Conservation (phyloP, 2,113 vertebrate genomes). For the Zosterops borbonicus region DNA sequence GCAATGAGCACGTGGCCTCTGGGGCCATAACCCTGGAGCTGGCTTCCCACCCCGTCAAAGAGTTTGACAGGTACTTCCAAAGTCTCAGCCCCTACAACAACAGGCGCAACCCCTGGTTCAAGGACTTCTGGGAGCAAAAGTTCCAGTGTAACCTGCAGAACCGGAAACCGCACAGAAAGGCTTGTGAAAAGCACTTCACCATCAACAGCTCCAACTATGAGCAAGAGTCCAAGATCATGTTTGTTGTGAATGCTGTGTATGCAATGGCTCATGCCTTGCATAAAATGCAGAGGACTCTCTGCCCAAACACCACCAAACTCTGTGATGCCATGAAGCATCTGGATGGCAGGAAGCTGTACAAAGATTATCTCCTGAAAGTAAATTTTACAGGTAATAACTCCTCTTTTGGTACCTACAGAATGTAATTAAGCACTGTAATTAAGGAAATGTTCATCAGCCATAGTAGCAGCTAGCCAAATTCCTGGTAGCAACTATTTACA, state of each 20-base stretch:
- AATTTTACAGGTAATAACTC: constrained; percentile 90
- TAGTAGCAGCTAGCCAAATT: not conserved
- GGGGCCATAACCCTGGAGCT: constrained; percentile 96
- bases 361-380: constrained; percentile 94
- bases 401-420: not conserved
- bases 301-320: constrained; percentile 90
- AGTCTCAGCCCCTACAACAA: constrained; percentile 87
- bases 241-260: constrained; percentile 96
- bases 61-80: constrained; percentile 93
- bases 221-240: constrained; percentile 99
- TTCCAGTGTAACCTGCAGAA: constrained; percentile 89
- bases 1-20: constrained; percentile 89
- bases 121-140: constrained; percentile 98
- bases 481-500: not conserved
- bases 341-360: constrained; percentile 92
- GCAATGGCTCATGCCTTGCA: constrained; percentile 94
- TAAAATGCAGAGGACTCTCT: constrained; percentile 91
- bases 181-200: constrained; percentile 84
- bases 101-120: constrained; percentile 94
- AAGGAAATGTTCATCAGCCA: not conserved
- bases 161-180: constrained; percentile 66
- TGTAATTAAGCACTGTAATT: not conserved
- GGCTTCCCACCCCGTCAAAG: constrained; percentile 87
- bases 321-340: constrained; percentile 93
- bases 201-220: constrained; percentile 91